Percentiles rank a stretch among this genome's conserved stretches.
phyloP scores from a whole-genome alignment of 2,888 invertebrate species.

The Fragum fragum region DNA sequence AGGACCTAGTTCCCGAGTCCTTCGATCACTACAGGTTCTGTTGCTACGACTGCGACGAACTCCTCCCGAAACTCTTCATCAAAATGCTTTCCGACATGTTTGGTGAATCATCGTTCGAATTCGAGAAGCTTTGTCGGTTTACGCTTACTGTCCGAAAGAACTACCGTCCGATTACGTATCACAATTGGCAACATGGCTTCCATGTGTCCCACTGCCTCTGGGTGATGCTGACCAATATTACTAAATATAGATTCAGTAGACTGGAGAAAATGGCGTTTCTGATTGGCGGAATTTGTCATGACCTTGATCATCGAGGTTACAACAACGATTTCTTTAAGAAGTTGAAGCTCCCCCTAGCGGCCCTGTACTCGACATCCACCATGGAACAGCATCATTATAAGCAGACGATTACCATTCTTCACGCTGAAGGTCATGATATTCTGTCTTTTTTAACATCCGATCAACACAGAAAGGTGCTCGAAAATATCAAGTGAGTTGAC shows the following conservation, averaged over 20 bases:
- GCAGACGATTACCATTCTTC: conserved; percentile 76
- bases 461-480: conserved; percentile 73
- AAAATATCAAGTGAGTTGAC: conserved; percentile 65
- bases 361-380: conserved; percentile 78
- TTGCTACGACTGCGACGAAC: conserved; percentile 51
- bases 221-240: conserved; percentile 57
- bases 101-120: conserved; percentile 69
- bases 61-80: conserved; percentile 75
- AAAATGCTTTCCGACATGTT: conserved; percentile 69
- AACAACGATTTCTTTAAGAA: conserved; percentile 80
- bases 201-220: conserved; percentile 79
- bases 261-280: conserved; percentile 72
- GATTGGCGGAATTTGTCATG: conserved; percentile 78
- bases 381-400: conserved; percentile 83
- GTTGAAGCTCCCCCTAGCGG: conserved; percentile 76
- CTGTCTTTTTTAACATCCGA: conserved; percentile 70
- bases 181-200: conserved; percentile 82
- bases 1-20: conserved; percentile 66
- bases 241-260: conserved; percentile 46
- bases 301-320: conserved; percentile 82
- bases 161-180: conserved; percentile 79
- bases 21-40: conserved; percentile 67
- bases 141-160: conserved; percentile 79
- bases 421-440: conserved; percentile 78
- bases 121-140: conserved; percentile 73